Conservation (phyloP, 2,113 vertebrate species). For the Melanocharis versteri region DNA sequence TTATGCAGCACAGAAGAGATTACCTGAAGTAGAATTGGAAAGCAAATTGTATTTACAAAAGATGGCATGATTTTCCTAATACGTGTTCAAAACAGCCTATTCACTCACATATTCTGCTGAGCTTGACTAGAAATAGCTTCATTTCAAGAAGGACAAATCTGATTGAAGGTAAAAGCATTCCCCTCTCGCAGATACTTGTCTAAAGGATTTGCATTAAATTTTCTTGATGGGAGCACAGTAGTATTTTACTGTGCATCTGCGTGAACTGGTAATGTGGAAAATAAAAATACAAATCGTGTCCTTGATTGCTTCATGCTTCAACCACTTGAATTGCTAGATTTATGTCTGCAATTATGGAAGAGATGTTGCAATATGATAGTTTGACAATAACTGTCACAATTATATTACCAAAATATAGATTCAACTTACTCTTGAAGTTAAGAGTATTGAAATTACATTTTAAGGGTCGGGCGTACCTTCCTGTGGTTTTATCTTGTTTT, state of each 20-base stretch:
- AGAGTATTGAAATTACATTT: conserved; percentile 27
- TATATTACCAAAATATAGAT: conserved; percentile 32
- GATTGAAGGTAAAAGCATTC: conserved; percentile 57
- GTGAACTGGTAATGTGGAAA: conserved; percentile 47
- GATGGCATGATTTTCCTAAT: conserved; percentile 70
- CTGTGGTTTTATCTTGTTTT: conserved; percentile 11
- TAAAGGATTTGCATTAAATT: conserved; percentile 51
- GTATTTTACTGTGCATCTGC: conserved; percentile 42
- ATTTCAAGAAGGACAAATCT: conserved; percentile 66
- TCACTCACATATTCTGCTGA: conserved; percentile 61
- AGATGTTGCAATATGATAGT: conserved; percentile 37
- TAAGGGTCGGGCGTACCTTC: background rate
- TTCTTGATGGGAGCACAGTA: conserved; percentile 17
- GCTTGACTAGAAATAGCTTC: conserved; percentile 65
- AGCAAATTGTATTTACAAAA: conserved; percentile 77
- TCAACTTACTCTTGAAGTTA: conserved; percentile 37
- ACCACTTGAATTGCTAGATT: conserved; percentile 44
- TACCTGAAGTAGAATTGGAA: conserved; percentile 69
- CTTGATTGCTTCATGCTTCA: conserved; percentile 60
- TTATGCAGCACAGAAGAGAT: conserved; percentile 63
- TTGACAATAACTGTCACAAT: conserved; percentile 53
- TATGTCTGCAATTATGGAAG: conserved; percentile 43
- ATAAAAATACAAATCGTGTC: conserved; percentile 54
- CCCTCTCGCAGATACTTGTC: conserved; percentile 33
- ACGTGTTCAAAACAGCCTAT: conserved; percentile 61